Evolutionary conservation across 2,113 vertebrate genomes (phyloP).

Genomic region (Amphilophus citrinellus): DNA sequence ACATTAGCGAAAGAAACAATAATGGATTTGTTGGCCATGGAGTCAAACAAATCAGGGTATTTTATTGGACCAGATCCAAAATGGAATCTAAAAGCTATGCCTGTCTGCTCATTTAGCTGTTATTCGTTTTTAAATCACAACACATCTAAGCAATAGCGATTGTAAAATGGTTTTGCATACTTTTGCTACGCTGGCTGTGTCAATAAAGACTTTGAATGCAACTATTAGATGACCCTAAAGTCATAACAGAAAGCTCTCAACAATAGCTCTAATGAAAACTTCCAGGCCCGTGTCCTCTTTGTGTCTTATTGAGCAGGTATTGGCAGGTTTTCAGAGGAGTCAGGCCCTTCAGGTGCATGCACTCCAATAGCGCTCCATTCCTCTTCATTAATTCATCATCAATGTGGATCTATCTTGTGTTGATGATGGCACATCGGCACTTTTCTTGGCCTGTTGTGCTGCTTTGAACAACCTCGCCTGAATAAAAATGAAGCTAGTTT

Average conservation of each 20-base stretch:
- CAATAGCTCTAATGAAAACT: constrained; percentile 34
- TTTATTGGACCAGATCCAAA: not conserved
- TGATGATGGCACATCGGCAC: constrained; percentile 84
- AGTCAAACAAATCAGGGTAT: constrained; percentile 2
- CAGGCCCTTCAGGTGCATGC: constrained; percentile 56
- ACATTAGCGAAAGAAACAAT: not conserved
- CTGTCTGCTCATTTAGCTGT: not conserved
- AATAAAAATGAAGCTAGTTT: constrained; percentile 75
- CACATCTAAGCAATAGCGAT: not conserved
- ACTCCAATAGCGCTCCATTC: constrained; percentile 60
- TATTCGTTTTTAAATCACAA: not conserved
- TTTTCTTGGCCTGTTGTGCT: constrained; percentile 85
- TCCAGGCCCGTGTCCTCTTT: constrained; percentile 50
- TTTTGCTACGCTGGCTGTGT: not conserved
- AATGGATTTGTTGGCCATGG: not conserved
- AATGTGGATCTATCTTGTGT: constrained; percentile 83
- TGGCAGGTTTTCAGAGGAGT: constrained; percentile 61
- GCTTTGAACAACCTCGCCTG: constrained; percentile 85
- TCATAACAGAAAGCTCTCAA: constrained; percentile 43
- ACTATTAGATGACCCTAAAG: constrained; percentile 7
- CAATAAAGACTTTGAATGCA: not conserved
- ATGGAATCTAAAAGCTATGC: not conserved
- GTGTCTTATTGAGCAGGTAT: constrained; percentile 69
- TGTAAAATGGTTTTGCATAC: not conserved
- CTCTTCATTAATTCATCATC: constrained; percentile 74